A percentile compares a stretch with the other conserved stretches of the same genome.
These are phyloP conservation scores for Trissolcus japonicus DNA, from an alignment of 2,888 invertebrate species.

Conservation along the genomic window DNA sequence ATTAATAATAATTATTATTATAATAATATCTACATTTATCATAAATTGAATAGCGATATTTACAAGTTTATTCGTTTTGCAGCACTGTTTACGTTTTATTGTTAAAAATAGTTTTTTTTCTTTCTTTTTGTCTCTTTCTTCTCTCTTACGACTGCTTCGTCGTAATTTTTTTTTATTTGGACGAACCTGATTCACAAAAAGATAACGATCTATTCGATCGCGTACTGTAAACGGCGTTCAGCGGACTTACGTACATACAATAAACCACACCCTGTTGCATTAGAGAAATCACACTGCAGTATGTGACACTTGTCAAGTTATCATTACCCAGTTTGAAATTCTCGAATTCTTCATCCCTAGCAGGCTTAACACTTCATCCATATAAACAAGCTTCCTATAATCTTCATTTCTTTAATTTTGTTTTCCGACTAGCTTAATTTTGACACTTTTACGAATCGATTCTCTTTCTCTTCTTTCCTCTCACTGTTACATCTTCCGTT, in stretches of 20 bases:
- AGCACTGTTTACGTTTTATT: slow-evolving; percentile 54
- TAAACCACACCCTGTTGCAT: slow-evolving; percentile 53
- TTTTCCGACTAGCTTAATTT: slow-evolving; percentile 73
- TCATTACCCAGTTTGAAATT: slow-evolving; percentile 17
- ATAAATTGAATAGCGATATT: slow-evolving; percentile 70
- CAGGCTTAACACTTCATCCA: slow-evolving; percentile 46
- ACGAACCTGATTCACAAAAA: slow-evolving; percentile 58
- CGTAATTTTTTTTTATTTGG: slow-evolving; percentile 45
- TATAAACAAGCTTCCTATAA: slow-evolving; percentile 57
- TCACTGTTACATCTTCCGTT: slow-evolving; percentile 26
- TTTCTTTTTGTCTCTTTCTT: slow-evolving; percentile 51
- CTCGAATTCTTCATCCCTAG: slow-evolving; percentile 38
- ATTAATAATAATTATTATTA: slow-evolving; percentile 60
- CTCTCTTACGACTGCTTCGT: slow-evolving; percentile 41
- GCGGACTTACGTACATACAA: slow-evolving; percentile 39
- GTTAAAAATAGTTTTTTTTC: slow-evolving; percentile 68
- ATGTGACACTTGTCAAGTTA: slow-evolving; percentile 13
- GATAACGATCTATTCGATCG: slow-evolving; percentile 45
- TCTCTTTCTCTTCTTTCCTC: slow-evolving; percentile 59
- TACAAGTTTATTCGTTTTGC: slow-evolving; percentile 63
- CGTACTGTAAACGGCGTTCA: slow-evolving; percentile 35
- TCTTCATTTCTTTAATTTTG: slow-evolving; percentile 50
- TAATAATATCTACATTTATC: slow-evolving; percentile 69
- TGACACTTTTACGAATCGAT: slow-evolving; percentile 67
- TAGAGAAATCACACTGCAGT: slow-evolving; percentile 33